Percentiles rank a stretch among this genome's conserved stretches.
phyloP scores from a whole-genome alignment of 1,140 invertebrate genomes.

The Ephestia elutella region DNA sequence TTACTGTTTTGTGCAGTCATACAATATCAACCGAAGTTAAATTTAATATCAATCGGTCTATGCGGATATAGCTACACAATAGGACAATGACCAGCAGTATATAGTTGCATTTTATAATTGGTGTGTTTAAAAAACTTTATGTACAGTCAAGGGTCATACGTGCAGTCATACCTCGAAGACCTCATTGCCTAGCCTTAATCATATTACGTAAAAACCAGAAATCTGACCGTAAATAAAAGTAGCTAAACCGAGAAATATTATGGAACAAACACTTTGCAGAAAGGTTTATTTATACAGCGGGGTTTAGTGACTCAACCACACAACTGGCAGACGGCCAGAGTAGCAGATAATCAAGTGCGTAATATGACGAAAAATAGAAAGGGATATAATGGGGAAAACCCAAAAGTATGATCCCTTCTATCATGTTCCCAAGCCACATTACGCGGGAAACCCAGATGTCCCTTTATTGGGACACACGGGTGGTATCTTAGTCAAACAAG shows the following conservation, averaged over 20 bases:
- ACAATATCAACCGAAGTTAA: too few relatives aligned
- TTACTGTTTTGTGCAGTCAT: too few relatives aligned
- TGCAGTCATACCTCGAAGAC: too few relatives aligned
- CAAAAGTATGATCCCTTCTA: slow-evolving; percentile 3
- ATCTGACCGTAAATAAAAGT: too few relatives aligned
- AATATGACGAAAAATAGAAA: slow-evolving; percentile 1
- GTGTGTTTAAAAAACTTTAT: too few relatives aligned
- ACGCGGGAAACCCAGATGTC: neutral
- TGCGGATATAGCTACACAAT: too few relatives aligned
- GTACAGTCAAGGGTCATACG: too few relatives aligned
- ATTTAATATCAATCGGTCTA: too few relatives aligned
- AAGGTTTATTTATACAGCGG: neutral
- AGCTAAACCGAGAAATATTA: neutral
- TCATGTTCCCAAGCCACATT: neutral
- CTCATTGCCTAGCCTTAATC: too few relatives aligned
- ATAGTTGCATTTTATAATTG: too few relatives aligned
- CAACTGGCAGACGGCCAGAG: neutral
- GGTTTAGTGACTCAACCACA: neutral
- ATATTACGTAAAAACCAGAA: too few relatives aligned
- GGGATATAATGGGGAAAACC: neutral
- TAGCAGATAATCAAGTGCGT: neutral
- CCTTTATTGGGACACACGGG: neutral
- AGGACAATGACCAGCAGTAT: too few relatives aligned
- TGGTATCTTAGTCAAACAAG: neutral
- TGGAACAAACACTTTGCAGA: neutral